Evolutionary conservation across 2,888 invertebrate species (phyloP).

Genomic region (Phyllotreta striolata): DNA sequence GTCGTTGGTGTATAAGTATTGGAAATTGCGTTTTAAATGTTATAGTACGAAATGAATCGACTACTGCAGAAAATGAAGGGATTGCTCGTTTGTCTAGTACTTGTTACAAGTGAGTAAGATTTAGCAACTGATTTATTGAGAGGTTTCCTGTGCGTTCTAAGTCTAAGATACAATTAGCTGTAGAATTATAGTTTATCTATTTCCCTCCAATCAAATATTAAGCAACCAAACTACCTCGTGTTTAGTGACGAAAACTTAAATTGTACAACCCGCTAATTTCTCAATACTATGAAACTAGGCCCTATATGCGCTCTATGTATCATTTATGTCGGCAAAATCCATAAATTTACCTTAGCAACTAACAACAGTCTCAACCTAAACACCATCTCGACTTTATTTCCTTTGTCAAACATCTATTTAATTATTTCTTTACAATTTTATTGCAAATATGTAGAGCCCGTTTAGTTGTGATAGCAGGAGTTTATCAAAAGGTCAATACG

Average conservation of each 20-base stretch:
- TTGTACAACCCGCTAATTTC: slow-evolving; percentile 3
- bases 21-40: too few relatives aligned
- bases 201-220: not conserved
- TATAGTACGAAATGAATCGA: too few relatives aligned
- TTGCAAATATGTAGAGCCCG: too few relatives aligned
- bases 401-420: slow-evolving; percentile 28
- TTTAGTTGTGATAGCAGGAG: not conserved
- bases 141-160: too few relatives aligned
- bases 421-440: too few relatives aligned
- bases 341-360: slow-evolving; percentile 24
- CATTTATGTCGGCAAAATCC: slow-evolving; percentile 23
- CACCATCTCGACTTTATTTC: slow-evolving; percentile 11
- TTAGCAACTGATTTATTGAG: too few relatives aligned
- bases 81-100: too few relatives aligned
- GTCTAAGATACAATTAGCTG: too few relatives aligned
- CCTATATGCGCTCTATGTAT: slow-evolving; percentile 24
- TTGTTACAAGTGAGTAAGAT: too few relatives aligned
- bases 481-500: slow-evolving; percentile 5
- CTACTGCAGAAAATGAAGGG: too few relatives aligned
- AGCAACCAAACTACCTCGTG: not conserved
- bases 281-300: slow-evolving; percentile 12
- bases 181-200: too few relatives aligned
- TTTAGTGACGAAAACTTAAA: slow-evolving; percentile 3
- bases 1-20: too few relatives aligned
- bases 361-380: slow-evolving; percentile 17